A percentile compares a stretch with the other conserved stretches of the same genome.
Conservation (phyloP, 30 jellyfish, hydroid and myxozoan genomes). For the Turritopsis dohrnii region DNA sequence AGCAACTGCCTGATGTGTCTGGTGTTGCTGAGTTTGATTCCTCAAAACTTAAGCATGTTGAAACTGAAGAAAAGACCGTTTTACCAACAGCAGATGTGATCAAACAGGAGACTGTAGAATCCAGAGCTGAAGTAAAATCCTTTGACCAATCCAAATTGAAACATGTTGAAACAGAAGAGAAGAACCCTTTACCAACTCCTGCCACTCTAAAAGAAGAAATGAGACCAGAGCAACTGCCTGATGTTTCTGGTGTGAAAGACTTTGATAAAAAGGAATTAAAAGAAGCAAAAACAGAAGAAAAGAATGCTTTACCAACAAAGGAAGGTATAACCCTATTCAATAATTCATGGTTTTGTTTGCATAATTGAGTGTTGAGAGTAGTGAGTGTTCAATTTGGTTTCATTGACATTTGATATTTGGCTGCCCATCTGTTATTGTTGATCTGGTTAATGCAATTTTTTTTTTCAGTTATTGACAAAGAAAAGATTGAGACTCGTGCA, state of each 20-base stretch:
- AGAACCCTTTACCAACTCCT: constrained; percentile 76
- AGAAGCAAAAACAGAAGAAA: constrained; percentile 65
- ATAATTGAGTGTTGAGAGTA: too few species aligned
- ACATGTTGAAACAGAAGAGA: constrained; percentile 76
- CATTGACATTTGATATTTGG: too few species aligned
- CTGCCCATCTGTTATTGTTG: too few species aligned
- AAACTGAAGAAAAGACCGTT: constrained; percentile 66
- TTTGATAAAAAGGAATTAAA: constrained; percentile 47
- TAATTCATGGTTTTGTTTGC: too few species aligned
- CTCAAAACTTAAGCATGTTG: constrained; percentile 64
- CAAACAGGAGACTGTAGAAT: constrained; percentile 50
- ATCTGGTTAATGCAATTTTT: too few species aligned
- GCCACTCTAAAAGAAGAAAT: constrained; percentile 55
- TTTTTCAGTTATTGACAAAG: constrained; percentile 65
- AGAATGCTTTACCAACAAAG: constrained; percentile 51
- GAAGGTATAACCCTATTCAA: too few species aligned
- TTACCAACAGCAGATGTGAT: constrained; percentile 60
- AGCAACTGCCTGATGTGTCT: constrained; percentile 77
- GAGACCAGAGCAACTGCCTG: constrained; percentile 43
- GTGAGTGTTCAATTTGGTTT: too few species aligned
- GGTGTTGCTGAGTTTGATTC: constrained; percentile 61
- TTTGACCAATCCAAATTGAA: constrained; percentile 57
- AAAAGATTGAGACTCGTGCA: constrained; percentile 72
- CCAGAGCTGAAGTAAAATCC: constrained; percentile 65
- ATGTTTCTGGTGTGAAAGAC: constrained; percentile 41